Evolutionary conservation across 2,888 invertebrate species (phyloP).

Genomic region (Hyalella azteca): DNA sequence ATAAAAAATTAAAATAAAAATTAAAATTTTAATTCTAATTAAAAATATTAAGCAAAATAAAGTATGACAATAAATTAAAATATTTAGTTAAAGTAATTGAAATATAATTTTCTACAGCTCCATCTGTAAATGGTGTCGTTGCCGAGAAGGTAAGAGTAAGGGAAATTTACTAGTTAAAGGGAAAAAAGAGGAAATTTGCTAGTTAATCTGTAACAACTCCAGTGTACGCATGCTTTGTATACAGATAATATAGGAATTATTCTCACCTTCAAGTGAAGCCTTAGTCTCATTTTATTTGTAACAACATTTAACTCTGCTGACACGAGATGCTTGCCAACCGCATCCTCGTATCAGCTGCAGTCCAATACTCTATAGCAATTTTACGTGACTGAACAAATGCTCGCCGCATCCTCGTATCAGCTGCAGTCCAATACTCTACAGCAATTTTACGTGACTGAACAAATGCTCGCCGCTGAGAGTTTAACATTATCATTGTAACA

Average conservation of each 20-base stretch:
- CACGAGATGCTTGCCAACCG: background rate
- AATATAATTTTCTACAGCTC: too few species aligned
- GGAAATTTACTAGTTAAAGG: background rate
- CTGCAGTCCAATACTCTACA: background rate
- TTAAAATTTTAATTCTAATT: too few species aligned
- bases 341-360: background rate
- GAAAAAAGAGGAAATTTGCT: background rate
- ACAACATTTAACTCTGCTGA: background rate
- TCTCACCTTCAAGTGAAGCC: background rate
- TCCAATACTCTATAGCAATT: background rate
- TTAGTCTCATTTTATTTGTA: background rate
- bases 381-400: background rate
- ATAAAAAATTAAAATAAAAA: too few species aligned
- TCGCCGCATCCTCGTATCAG: background rate
- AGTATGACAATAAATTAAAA: background rate
- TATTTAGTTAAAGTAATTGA: background rate
- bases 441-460: background rate
- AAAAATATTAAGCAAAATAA: too few species aligned
- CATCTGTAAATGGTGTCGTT: too few species aligned
- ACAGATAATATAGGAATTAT: background rate
- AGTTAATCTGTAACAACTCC: too few species aligned
- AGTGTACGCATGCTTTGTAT: too few species aligned
- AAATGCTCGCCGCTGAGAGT: background rate
- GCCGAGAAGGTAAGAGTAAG: background rate
- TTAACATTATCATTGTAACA: too few species aligned